Evolutionary conservation across 2,113 vertebrate genomes (phyloP), one percentile per base, ranked within the genome.

Genomic region (Microtus montanus): DNA sequence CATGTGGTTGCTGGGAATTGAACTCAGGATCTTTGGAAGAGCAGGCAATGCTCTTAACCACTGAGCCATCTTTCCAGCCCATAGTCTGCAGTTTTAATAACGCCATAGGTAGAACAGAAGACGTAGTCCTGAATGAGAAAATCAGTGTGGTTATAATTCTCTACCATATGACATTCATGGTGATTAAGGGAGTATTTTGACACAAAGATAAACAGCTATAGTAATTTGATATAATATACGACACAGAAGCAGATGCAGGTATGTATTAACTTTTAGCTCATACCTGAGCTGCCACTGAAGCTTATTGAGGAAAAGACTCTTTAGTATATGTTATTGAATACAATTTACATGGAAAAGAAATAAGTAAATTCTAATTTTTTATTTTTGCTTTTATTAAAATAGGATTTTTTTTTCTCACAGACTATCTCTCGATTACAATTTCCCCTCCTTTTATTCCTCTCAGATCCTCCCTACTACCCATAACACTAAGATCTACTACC

Each of bases 151-250:
- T 70, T 54, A 35, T 52, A 83, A 87, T 90, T 73, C 52, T 84
- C n/a, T 22, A 64, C 54, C 80, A 47, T 47, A n/a, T n/a, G 78
- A 89, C 20, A 96, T 66, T 78, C 41, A 54, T 19, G 71, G 49
- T 83, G 87, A 92, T 87, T 87, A 89, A 64, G 28, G 86, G n/a
- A 91, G 22, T 61, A 7, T 70, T 77, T 86, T 44, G 80, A 54
- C 49, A 87, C 44, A 70, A 74, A 87, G 35, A 92, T 83, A 77
- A 96, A 54, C 66, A 92, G 41, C 24, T 35, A 12, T n/a, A n/a
- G 41, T 86, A 86, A 92, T 92, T 79, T 87, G 64, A 90, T 80
- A 54, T 74, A 92, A 80, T 63, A 30, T 79, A 89, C 15, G 26
- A 80, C 8, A 41, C 26, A 92, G 52, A 94, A 61, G 22, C 78